phyloP scores from a whole-genome alignment of 2,888 invertebrate species.

The Platycnemis pennipes region DNA sequence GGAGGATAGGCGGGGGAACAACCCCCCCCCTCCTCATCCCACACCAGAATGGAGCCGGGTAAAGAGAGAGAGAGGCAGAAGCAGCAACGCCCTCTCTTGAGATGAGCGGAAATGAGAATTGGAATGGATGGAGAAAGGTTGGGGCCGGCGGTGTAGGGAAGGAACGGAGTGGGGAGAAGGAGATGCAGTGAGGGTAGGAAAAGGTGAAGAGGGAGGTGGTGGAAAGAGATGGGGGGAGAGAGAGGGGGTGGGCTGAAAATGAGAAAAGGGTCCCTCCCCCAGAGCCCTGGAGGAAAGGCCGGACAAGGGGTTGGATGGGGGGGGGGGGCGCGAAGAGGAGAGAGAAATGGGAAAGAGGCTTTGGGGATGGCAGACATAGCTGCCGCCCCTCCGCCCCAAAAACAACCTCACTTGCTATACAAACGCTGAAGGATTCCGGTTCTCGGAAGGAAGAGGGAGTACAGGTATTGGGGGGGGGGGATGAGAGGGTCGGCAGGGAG shows the following conservation, averaged over 20 bases:
- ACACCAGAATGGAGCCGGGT: constrained; percentile 50
- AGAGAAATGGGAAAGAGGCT: constrained; percentile 24
- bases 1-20: not conserved
- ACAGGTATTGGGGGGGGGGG: not conserved
- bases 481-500: not conserved
- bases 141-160: not conserved
- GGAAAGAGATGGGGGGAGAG: not conserved
- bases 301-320: not conserved
- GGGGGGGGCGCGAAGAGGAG: not conserved
- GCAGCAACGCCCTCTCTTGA: constrained; percentile 13
- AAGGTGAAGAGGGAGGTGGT: not conserved
- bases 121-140: constrained; percentile 51
- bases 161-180: not conserved
- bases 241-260: not conserved
- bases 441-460: constrained; percentile 18
- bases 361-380: not conserved
- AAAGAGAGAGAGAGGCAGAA: not conserved
- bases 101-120: constrained; percentile 67
- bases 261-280: not conserved
- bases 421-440: constrained; percentile 60
- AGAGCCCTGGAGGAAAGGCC: not conserved
- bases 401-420: constrained; percentile 52
- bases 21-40: not conserved
- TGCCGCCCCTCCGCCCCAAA: not conserved
- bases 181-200: not conserved